These are phyloP conservation scores for Telmatochromis bifrenatus DNA, from an alignment of 2,113 vertebrate genomes.

Conservation along the genomic window DNA sequence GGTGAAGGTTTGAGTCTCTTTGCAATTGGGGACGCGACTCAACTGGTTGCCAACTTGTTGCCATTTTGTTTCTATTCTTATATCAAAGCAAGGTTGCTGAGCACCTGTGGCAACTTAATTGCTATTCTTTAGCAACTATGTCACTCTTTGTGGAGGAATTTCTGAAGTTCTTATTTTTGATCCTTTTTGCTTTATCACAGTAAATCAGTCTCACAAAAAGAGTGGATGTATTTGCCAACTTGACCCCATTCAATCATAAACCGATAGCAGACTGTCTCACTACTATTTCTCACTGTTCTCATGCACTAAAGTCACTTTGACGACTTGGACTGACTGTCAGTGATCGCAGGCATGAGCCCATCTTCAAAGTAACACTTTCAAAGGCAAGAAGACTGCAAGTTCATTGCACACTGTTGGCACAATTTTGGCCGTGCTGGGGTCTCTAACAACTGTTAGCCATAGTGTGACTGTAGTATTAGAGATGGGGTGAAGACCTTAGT, in stretches of 20 bases:
- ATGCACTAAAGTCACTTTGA: background rate
- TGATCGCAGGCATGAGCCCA: background rate
- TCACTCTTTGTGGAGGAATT: background rate
- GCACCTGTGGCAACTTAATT: background rate
- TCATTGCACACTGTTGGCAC: background rate
- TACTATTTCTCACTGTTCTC: background rate
- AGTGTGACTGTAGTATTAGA: background rate
- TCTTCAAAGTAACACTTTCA: background rate
- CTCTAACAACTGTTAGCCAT: background rate
- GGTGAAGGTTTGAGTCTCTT: background rate
- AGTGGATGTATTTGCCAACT: background rate
- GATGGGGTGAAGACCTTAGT: background rate
- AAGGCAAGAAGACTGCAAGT: background rate
- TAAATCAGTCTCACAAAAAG: background rate
- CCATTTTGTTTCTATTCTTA: background rate
- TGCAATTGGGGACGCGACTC: background rate
- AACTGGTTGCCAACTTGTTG: background rate
- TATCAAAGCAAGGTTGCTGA: background rate
- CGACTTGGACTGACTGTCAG: background rate
- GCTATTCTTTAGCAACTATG: background rate
- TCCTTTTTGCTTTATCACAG: background rate
- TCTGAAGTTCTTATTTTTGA: background rate
- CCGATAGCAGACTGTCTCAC: background rate
- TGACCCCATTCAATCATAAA: background rate
- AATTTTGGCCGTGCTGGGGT: background rate